Evolutionary conservation across 2,797 vertebrate species (phyloP).

Genomic region (Coccyzus lansbergi): DNA sequence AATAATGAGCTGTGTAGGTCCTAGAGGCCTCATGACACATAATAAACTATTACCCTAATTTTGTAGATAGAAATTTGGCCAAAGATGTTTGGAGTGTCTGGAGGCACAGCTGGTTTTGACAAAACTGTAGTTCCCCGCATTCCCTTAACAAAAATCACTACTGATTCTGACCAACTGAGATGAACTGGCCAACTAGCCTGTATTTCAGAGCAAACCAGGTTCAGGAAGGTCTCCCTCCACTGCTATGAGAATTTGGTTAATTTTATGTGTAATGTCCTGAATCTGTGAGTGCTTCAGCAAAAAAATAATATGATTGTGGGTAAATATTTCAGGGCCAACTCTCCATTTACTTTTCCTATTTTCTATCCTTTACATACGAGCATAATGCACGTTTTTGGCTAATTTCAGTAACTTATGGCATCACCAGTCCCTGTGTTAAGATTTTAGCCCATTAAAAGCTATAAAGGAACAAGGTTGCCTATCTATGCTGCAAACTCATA

Average conservation of each 20-base stretch:
- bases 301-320: accelerated
- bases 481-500: accelerated
- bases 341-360: not conserved
- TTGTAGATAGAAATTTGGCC: not conserved
- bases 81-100: not conserved
- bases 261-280: not conserved
- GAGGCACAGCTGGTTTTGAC: not conserved
- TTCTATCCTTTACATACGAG: not conserved
- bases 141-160: not conserved
- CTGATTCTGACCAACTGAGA: not conserved
- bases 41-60: not conserved
- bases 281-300: not conserved
- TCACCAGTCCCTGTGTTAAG: accelerated
- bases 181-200: not conserved
- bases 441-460: not conserved
- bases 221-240: not conserved
- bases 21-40: not conserved
- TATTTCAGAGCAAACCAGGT: not conserved
- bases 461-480: no score
- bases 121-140: not conserved
- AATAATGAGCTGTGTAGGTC: not conserved
- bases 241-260: accelerated
- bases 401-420: not conserved
- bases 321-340: not conserved
- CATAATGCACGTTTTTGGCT: not conserved